Evolutionary conservation across 2,797 vertebrate genomes (phyloP).

Genomic region (Pangasius sanitwongsei): DNA sequence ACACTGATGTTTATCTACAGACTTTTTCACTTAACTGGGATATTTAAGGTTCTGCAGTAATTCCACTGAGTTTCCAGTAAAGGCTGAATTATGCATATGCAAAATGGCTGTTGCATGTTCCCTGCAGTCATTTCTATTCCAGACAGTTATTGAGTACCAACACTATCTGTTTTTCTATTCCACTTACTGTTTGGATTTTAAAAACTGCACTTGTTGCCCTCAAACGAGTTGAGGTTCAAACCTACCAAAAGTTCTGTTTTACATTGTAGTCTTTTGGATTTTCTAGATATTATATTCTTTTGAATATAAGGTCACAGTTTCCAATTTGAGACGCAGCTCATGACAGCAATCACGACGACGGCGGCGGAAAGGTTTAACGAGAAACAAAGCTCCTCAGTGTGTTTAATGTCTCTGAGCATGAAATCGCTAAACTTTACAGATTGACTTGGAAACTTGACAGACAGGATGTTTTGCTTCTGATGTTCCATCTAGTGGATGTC

Average conservation of each 20-base stretch:
- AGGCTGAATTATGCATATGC: background rate
- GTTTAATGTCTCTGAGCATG: background rate
- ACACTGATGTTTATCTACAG: background rate
- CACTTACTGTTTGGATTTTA: too few relatives aligned
- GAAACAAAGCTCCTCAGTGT: background rate
- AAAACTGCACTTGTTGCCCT: too few relatives aligned
- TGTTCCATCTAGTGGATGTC: background rate
- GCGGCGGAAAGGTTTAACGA: too few relatives aligned
- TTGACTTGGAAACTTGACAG: background rate
- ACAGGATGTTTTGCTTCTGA: background rate
- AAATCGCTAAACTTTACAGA: background rate
- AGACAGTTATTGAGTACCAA: too few relatives aligned
- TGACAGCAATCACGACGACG: background rate
- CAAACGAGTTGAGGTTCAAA: too few relatives aligned
- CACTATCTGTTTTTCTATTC: too few relatives aligned
- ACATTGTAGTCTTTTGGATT: background rate
- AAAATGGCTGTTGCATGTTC: background rate
- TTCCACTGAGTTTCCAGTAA: background rate
- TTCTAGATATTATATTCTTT: background rate
- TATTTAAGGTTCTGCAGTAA: background rate
- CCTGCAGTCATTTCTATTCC: background rate
- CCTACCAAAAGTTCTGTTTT: background rate
- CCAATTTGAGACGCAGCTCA: background rate
- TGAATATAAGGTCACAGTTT: background rate
- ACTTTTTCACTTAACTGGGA: background rate